Evolutionary conservation across 2,888 invertebrate genomes (phyloP).

Genomic region (Limnephilus rhombicus): DNA sequence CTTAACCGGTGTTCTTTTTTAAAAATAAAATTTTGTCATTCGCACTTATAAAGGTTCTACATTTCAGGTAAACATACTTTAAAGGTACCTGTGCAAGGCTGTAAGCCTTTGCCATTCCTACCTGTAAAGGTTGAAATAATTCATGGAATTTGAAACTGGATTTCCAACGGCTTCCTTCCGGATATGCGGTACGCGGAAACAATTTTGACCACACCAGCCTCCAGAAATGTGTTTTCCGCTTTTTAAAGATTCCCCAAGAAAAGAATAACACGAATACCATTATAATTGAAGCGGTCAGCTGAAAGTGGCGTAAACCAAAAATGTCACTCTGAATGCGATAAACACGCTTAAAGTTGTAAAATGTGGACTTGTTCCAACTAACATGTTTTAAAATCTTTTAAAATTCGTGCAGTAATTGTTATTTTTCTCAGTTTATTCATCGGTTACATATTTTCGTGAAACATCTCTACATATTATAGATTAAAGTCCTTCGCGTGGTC

Average conservation of each 20-base stretch:
- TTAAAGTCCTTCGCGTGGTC: too few species aligned
- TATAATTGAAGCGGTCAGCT: not conserved
- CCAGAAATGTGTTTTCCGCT: not conserved
- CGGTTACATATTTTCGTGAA: not conserved
- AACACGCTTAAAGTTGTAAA: not conserved
- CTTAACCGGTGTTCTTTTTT: too few species aligned
- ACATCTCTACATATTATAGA: not conserved
- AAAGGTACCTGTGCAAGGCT: not conserved
- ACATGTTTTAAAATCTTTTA: not conserved
- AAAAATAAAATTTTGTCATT: too few species aligned
- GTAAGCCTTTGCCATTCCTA: not conserved
- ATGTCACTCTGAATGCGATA: not conserved
- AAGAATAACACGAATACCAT: not conserved
- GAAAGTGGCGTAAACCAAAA: not conserved
- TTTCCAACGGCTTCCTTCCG: not conserved
- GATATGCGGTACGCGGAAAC: not conserved
- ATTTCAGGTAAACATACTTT: not conserved
- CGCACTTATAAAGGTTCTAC: not conserved
- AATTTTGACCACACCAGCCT: not conserved
- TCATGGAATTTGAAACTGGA: conserved; percentile 9
- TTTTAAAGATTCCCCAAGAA: not conserved
- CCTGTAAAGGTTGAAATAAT: not conserved
- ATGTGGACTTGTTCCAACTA: not conserved
- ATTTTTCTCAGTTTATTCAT: not conserved
- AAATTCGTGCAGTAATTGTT: not conserved